These are phyloP conservation scores for Tonatia bakeri DNA, from an alignment of 2,113 vertebrate genomes.

Conservation along the genomic window DNA sequence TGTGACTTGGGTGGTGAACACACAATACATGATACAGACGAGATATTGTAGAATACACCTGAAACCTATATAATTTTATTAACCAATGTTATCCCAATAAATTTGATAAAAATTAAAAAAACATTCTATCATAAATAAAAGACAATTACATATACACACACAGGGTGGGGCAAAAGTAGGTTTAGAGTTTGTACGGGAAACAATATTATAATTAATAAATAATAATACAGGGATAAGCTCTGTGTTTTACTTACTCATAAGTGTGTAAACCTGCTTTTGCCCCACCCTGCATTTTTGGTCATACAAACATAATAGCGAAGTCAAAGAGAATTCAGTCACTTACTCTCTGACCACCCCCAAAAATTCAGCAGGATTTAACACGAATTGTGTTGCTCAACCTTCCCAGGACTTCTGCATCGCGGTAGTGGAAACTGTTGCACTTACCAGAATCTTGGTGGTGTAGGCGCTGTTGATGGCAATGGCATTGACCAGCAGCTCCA, in stretches of 20 bases:
- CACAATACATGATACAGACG: neutral
- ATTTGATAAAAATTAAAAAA: neutral
- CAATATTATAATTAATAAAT: neutral
- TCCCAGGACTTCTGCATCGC: neutral
- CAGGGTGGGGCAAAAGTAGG: neutral
- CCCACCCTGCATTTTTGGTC: neutral
- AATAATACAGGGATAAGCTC: neutral
- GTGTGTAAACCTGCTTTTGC: neutral
- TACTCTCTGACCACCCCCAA: neutral
- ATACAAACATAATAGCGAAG: neutral
- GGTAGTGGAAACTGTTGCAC: neutral
- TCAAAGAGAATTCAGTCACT: neutral
- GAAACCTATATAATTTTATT: neutral
- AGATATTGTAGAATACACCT: neutral
- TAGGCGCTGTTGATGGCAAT: conserved; percentile 98
- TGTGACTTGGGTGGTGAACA: neutral
- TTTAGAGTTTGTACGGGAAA: neutral
- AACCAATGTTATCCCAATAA: neutral
- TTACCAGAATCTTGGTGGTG: conserved; percentile 96
- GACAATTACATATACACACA: neutral
- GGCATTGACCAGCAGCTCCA: conserved; percentile 90
- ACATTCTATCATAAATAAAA: neutral
- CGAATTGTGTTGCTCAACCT: accelerated
- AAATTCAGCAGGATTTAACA: neutral
- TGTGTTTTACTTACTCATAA: neutral